A percentile compares a stretch with the other conserved stretches of the same genome.
phyloP scores from a whole-genome alignment of 2,113 vertebrate genomes.

The Sturnira hondurensis region DNA sequence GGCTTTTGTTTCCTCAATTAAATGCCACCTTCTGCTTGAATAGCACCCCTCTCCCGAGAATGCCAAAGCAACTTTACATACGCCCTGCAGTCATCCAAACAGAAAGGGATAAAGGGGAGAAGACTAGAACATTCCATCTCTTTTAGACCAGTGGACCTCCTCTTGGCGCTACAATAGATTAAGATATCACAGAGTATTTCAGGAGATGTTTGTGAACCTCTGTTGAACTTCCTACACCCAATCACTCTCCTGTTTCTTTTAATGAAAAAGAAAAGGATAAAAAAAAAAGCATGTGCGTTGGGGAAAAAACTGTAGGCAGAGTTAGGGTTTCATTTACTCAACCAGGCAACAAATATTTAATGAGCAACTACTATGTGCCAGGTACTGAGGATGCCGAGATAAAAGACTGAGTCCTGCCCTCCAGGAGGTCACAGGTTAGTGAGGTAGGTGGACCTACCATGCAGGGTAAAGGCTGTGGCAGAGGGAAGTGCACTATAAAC shows the following conservation, averaged over 20 bases:
- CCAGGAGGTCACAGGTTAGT: background rate
- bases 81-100: background rate
- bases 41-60: background rate
- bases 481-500: background rate
- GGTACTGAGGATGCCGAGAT: background rate
- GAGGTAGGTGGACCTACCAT: background rate
- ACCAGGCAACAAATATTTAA: background rate
- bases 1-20: constrained; percentile 47
- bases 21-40: constrained; percentile 18
- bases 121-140: background rate
- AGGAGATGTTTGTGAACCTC: background rate
- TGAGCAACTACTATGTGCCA: background rate
- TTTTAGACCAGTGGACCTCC: background rate
- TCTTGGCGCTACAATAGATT: background rate
- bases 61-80: background rate
- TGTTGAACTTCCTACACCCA: background rate
- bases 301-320: background rate
- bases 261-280: background rate
- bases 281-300: background rate
- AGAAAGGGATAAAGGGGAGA: background rate
- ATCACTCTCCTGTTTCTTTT: background rate
- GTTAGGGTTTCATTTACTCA: background rate
- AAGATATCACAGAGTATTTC: background rate
- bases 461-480: background rate
- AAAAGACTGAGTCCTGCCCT: background rate